A percentile compares a stretch with the other conserved stretches of the same genome.
These are phyloP conservation scores for Tolmerus cingulatus DNA, from an alignment of 2,888 invertebrate species.

Conservation along the genomic window DNA sequence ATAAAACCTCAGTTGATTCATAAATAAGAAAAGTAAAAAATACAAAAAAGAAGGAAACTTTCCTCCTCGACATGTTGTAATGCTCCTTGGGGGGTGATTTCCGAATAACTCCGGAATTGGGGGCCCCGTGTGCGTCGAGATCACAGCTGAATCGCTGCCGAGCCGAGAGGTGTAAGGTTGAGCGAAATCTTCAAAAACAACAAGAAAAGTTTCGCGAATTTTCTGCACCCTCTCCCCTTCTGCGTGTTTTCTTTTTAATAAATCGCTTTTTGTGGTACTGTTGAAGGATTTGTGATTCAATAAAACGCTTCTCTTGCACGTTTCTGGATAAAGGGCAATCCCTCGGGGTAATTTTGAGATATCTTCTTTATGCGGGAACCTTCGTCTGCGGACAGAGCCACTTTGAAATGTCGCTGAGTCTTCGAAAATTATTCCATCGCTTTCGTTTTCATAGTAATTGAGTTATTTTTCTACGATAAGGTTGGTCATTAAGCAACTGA, in stretches of 20 bases:
- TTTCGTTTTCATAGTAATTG: not conserved
- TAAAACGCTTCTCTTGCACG: conserved; percentile 33
- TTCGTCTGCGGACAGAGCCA: not conserved
- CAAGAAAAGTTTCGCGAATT: conserved; percentile 36
- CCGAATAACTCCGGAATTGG: conserved; percentile 24
- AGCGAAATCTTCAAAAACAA: conserved; percentile 37
- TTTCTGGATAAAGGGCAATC: conserved; percentile 3
- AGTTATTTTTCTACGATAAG: not conserved
- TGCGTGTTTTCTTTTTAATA: conserved; percentile 44
- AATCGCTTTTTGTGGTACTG: conserved; percentile 44
- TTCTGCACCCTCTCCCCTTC: not conserved
- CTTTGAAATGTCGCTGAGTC: not conserved
- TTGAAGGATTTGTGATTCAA: conserved; percentile 45
- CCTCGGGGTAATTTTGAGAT: conserved; percentile 28
- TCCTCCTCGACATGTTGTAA: conserved; percentile 47
- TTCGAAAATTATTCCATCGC: not conserved
- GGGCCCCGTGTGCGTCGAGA: conserved; percentile 22
- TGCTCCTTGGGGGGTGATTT: conserved; percentile 49
- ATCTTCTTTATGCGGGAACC: not conserved
- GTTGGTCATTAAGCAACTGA: not conserved
- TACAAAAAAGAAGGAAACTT: conserved; percentile 39
- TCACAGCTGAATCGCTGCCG: conserved; percentile 33
- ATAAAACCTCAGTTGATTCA: conserved; percentile 49
- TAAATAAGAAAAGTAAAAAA: conserved; percentile 47
- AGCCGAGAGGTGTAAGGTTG: conserved; percentile 41